Base-by-base conservation (phyloP, 2,888 invertebrate genomes). In the Papilio elwesi region DNA sequence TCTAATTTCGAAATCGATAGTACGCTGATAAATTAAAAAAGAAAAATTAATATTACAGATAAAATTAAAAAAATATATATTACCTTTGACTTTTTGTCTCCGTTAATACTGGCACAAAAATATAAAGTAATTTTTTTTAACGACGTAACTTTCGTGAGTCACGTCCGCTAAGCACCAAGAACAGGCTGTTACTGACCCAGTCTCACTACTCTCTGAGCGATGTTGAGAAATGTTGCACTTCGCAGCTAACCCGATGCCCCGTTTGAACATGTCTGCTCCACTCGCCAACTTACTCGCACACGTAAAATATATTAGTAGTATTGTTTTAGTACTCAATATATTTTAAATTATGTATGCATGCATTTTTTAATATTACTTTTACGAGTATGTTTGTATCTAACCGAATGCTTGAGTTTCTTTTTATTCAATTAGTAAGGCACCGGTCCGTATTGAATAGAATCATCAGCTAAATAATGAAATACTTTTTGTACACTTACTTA, bases 161-260 rank as follows among this genome's bases (percentile, higher is more conserved):
- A 75, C 85, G 87, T 82, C 79, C 68, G 81, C 78, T 78, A 78
- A 77, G 78, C 71, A 74, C 76, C 74, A 77, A 75, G 74, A 74
- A 80, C 78, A 78, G 78, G 81, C 80, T 78, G 77, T 76, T 78
- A 88, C 87, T 88, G 85, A 83, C 81, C 81, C 78, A 78, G 76
- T 70, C 80, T 78, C 78, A 81, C 85, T 83, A 79, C 82, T 85
- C 86, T 84, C 83, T 81, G 84, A 75, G 78, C 67, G 70, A 62
- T 79, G 83, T 90, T 90, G 87, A 79, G 90, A 85, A 90, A 90
- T 86, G 80, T 79, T 83, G 79, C 80, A 80, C 79, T 81, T 79
- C 75, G 75, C 73, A 71, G 76, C 71, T 77, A 77, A 77, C 76
- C 77, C 70, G 68, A 75, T 78, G 81, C 76, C 62, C 63, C 74